Evolutionary conservation across 2,888 invertebrate species (phyloP), one percentile per base, ranked within the genome.

Genomic region (Trachelus tabidus): DNA sequence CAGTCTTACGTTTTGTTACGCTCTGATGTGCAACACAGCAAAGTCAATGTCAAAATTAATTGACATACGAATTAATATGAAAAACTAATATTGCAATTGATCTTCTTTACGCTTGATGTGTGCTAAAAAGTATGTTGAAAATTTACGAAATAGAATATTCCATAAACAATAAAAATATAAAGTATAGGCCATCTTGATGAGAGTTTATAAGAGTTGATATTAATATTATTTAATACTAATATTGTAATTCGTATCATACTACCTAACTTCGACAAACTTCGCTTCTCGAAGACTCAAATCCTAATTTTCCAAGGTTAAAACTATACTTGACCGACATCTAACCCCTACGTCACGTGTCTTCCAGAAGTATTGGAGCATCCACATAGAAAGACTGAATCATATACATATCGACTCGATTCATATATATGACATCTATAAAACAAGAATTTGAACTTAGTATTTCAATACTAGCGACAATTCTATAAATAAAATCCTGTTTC

Each of bases 1-100:
- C 84, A 84, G 83, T 81, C 56, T 86, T 85, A 79, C 82, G 80
- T 85, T 86, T 84, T 85, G 76, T 84, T 81, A 81, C 79, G 82
- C 80, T 73, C 77, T 78, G 69, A 77, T 81, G 76, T 75, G 79
- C 76, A 78, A 81, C 77, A 73, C 77, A 73, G 78, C 76, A 82
- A 82, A 83, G 82, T 84, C 81, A 84, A 81, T 85, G 82, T 82
- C 81, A 81, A 79, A 81, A 81, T 76, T 80, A 80, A 83, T 83
- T 82, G 81, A 77, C 69, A 40, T 71, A 76, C 15, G 75, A 79
- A 83, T 82, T 79, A 81, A 81, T 82, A n/a, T 33, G 73, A 4
- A 37, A 71, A 31, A 11, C 34, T 30, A 30, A 37, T 71, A 71
- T 56, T 56, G 56, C 23, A 23, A 56, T 56, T 2, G 9, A 9